phyloP scores from a whole-genome alignment of 2,797 vertebrate genomes.

The Eulemur coronatus region DNA sequence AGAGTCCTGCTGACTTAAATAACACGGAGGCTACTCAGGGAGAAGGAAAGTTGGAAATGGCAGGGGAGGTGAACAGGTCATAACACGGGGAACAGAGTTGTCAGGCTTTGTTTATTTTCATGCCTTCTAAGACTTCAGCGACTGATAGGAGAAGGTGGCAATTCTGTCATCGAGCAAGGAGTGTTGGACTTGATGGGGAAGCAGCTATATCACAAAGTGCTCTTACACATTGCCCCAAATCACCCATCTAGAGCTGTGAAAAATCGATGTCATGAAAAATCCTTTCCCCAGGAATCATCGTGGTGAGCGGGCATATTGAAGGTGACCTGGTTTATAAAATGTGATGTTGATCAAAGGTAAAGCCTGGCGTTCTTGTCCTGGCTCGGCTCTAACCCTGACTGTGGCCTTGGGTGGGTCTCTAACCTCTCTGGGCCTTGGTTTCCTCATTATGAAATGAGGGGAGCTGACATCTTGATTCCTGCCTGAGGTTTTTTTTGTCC shows the following conservation, averaged over 20 bases:
- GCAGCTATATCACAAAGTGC: neutral
- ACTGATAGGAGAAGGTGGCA: constrained; percentile 35
- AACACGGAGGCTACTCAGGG: constrained; percentile 72
- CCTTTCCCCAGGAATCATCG: neutral
- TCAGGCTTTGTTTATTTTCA: constrained; percentile 76
- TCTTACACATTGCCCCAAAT: neutral
- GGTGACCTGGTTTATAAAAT: neutral
- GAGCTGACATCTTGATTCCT: neutral
- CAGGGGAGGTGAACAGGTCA: constrained; percentile 79
- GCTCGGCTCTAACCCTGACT: neutral
- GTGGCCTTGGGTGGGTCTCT: neutral
- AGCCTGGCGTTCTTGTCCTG: neutral
- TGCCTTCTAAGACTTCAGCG: constrained; percentile 5
- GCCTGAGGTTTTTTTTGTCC: neutral
- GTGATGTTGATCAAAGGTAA: neutral
- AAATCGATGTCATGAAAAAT: neutral
- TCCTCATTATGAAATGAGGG: neutral
- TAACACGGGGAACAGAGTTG: constrained; percentile 80
- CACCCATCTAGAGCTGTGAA: neutral
- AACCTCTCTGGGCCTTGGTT: neutral
- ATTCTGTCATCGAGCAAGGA: neutral
- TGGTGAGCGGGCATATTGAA: neutral
- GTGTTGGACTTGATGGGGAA: neutral
- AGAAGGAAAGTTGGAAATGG: constrained; percentile 80
- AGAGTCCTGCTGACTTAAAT: constrained; percentile 81